Evolutionary conservation across 2,797 vertebrate genomes (phyloP).

Genomic region (Masticophis lateralis): DNA sequence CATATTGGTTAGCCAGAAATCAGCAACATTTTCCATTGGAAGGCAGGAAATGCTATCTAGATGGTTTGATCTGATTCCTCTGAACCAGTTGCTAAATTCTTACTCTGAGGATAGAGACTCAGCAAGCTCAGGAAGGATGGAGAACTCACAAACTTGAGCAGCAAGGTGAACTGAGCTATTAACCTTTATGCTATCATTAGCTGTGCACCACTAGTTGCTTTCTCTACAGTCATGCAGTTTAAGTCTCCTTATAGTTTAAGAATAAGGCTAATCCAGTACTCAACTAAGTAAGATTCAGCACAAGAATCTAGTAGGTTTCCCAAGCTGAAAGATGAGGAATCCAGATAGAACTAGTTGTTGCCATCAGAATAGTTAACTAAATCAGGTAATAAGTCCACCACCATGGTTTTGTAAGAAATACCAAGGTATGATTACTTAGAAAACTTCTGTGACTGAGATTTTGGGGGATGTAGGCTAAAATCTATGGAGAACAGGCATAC

Average conservation of each 20-base stretch:
- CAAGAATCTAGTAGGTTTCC: neutral
- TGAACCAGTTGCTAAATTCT: neutral
- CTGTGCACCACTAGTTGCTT: neutral
- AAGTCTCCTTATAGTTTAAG: neutral
- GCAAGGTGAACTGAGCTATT: neutral
- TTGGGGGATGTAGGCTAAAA: neutral
- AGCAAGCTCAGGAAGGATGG: neutral
- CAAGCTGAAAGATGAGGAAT: neutral
- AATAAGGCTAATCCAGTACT: neutral
- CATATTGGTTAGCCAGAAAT: neutral
- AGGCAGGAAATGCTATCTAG: neutral
- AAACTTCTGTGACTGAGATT: neutral
- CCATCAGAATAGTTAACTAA: neutral
- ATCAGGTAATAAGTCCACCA: neutral
- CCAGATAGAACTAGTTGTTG: neutral
- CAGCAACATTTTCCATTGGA: neutral
- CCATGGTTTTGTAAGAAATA: neutral
- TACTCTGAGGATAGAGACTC: neutral
- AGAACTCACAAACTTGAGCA: neutral
- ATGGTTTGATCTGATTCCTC: neutral
- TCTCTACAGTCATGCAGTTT: neutral
- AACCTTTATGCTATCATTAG: neutral
- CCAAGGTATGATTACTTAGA: neutral
- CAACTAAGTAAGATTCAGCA: neutral
- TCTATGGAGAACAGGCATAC: neutral